These are phyloP conservation scores for Nanorana parkeri DNA, from an alignment of 2,113 vertebrate species.

Conservation along the genomic window DNA sequence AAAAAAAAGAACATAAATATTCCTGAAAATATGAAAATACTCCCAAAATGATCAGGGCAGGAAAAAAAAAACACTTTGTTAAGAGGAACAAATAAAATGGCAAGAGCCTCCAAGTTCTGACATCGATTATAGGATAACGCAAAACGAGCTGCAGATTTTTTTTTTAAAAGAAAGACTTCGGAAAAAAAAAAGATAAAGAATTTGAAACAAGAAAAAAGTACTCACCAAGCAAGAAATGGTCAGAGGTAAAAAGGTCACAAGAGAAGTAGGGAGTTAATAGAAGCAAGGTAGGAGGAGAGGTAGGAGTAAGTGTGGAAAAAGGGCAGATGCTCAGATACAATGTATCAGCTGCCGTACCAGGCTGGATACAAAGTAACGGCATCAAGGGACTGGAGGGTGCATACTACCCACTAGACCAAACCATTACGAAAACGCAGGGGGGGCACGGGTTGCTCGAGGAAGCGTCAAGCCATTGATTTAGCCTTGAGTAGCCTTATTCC, in stretches of 20 bases:
- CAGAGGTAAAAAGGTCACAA: slow-evolving; percentile 58
- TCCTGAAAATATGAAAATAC: not conserved
- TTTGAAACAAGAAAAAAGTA: slow-evolving; percentile 45
- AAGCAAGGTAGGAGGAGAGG: slow-evolving; percentile 40
- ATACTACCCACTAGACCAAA: slow-evolving; percentile 51
- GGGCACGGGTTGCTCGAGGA: not conserved
- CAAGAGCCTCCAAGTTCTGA: slow-evolving; percentile 16
- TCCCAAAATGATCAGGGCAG: not conserved
- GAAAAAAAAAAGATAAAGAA: slow-evolving; percentile 33
- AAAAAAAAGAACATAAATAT: not conserved
- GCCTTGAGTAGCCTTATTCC: not conserved
- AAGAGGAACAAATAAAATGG: not conserved
- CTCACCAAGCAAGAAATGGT: slow-evolving; percentile 56
- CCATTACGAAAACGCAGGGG: slow-evolving; percentile 4
- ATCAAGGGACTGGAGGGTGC: slow-evolving; percentile 52
- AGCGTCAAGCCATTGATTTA: not conserved
- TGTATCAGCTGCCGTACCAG: slow-evolving; percentile 50
- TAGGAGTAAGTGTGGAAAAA: slow-evolving; percentile 27
- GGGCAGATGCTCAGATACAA: slow-evolving; percentile 48
- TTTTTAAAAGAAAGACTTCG: not conserved
- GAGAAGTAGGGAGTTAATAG: slow-evolving; percentile 38
- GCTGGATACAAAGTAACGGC: slow-evolving; percentile 57
- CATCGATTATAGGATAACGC: not conserved
- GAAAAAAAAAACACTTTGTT: not conserved
- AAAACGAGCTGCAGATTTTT: not conserved